Percentiles rank a stretch among this genome's conserved stretches.
phyloP scores from a whole-genome alignment of 2,888 invertebrate genomes.

The Lasioglossum zephyrum region DNA sequence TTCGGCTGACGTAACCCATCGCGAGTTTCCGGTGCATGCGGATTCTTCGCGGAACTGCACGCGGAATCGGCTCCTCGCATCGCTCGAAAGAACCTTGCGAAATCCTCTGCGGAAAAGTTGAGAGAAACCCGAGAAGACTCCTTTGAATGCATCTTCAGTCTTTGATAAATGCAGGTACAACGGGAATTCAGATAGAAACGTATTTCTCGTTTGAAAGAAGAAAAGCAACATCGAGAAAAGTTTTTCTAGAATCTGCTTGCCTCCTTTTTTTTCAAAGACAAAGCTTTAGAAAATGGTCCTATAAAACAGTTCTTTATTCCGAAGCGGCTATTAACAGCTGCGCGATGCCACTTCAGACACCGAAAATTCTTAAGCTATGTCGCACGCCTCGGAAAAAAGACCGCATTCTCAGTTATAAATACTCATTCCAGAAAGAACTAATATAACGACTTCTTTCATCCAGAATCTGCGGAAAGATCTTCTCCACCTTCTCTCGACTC shows the following conservation, averaged over 20 bases:
- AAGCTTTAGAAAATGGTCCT: neutral
- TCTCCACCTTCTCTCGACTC: neutral
- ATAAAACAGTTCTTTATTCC: neutral
- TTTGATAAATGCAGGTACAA: neutral
- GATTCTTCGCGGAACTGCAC: conserved; percentile 9
- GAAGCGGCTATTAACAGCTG: neutral
- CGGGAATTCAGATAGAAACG: neutral
- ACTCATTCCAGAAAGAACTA: neutral
- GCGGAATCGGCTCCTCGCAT: neutral
- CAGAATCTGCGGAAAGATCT: neutral
- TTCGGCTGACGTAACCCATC: conserved; percentile 22
- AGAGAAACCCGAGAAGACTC: neutral
- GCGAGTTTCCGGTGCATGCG: conserved; percentile 6
- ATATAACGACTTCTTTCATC: conserved; percentile 1
- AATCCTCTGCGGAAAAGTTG: neutral
- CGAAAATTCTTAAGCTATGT: neutral
- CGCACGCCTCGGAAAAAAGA: neutral
- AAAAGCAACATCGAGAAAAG: too few species aligned
- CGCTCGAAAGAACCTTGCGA: neutral
- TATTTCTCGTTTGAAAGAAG: neutral
- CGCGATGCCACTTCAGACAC: neutral
- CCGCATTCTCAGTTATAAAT: neutral
- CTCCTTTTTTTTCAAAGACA: neutral
- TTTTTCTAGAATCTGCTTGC: neutral
- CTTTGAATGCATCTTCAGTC: neutral